Conservation (phyloP, 2,888 invertebrate species). For the Scaeva pyrastri region DNA sequence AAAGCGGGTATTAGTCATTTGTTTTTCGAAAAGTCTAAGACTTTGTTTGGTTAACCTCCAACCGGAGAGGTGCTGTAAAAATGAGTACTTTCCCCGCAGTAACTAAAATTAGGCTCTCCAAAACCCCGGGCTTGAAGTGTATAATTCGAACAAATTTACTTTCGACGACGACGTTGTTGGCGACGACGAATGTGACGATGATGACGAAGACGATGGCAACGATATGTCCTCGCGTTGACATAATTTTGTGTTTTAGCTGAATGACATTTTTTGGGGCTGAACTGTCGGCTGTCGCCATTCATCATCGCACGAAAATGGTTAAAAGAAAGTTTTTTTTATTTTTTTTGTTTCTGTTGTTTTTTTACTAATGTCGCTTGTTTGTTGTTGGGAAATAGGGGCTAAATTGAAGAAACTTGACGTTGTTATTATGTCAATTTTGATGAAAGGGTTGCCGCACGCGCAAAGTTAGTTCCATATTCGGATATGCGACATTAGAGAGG, state of each 20-base stretch:
- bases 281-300: conserved; percentile 19
- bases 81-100: not conserved
- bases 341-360: not conserved
- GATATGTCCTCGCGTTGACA: not conserved
- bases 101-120: conserved; percentile 17
- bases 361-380: too few species aligned
- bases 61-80: not conserved
- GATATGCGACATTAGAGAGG: too few species aligned
- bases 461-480: not conserved
- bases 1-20: conserved; percentile 17
- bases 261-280: conserved; percentile 27
- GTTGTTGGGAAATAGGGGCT: not conserved
- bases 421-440: conserved; percentile 37
- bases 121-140: conserved; percentile 8
- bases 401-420: conserved; percentile 29
- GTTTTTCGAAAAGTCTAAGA: conserved; percentile 21
- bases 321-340: not conserved
- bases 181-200: too few species aligned
- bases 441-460: conserved; percentile 31
- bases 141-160: conserved; percentile 26
- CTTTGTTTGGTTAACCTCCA: not conserved
- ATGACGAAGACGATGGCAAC: not conserved
- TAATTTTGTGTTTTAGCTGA: conserved; percentile 25
- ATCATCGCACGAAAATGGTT: conserved; percentile 21
- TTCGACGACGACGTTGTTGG: not conserved